Conservation (phyloP, 2,113 vertebrate genomes). For the Rhipidura dahli region DNA sequence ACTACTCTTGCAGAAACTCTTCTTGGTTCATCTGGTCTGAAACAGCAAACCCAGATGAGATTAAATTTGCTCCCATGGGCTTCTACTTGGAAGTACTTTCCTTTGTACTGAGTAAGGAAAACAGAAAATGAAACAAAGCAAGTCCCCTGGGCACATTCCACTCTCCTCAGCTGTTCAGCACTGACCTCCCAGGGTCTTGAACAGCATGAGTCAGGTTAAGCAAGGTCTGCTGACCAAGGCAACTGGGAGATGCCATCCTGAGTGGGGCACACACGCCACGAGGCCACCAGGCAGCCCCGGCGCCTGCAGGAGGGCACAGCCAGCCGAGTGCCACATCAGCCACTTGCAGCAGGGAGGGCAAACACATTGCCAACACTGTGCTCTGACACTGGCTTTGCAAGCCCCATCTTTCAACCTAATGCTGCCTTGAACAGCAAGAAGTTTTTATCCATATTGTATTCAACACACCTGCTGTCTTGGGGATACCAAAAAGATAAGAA, state of each 20-base stretch:
- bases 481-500: neutral
- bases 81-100: neutral
- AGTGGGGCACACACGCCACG: rapidly evolving
- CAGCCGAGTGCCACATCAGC: rapidly evolving
- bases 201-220: neutral
- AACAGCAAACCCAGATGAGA: neutral
- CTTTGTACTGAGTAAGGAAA: neutral
- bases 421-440: neutral
- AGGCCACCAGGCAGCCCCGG: neutral
- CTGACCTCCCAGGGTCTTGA: neutral
- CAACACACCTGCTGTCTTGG: neutral
- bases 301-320: rapidly evolving
- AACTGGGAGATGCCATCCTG: neutral
- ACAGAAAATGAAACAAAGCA: neutral
- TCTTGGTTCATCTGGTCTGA: neutral
- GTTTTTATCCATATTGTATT: neutral
- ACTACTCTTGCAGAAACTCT: neutral
- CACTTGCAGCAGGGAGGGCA: rapidly evolving
- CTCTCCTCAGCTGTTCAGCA: neutral
- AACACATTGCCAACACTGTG: neutral
- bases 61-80: neutral
- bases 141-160: neutral
- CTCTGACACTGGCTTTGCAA: neutral
- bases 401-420: neutral
- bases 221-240: neutral